These are phyloP conservation scores for Xylocopa sonorina DNA, from an alignment of 1,140 invertebrate species.

Conservation along the genomic window DNA sequence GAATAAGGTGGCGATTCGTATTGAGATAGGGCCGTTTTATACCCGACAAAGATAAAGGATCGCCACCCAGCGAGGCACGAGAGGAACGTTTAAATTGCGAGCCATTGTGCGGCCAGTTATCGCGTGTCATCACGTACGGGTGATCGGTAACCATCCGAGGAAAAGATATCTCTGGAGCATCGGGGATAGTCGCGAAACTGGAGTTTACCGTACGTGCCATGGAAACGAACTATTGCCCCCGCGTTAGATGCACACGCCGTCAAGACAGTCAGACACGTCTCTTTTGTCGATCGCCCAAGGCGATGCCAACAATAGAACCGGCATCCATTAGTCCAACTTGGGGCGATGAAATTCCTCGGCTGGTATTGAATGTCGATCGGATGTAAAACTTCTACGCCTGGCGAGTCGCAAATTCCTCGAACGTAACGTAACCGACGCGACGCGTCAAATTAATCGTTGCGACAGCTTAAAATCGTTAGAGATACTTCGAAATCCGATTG, in stretches of 20 bases:
- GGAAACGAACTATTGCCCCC: slow-evolving; percentile 56
- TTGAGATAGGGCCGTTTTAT: neutral
- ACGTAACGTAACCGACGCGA: no score
- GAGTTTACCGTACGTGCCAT: slow-evolving; percentile 61
- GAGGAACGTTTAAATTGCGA: slow-evolving; percentile 12
- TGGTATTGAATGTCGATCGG: slow-evolving; percentile 28
- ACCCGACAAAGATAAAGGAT: slow-evolving; percentile 2
- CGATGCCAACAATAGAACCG: slow-evolving; percentile 4
- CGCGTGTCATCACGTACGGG: slow-evolving; percentile 54
- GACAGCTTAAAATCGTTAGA: no score
- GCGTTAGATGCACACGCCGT: slow-evolving; percentile 38
- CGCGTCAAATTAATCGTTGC: no score
- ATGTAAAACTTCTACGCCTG: neutral
- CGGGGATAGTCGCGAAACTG: slow-evolving; percentile 54
- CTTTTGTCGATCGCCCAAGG: slow-evolving; percentile 34
- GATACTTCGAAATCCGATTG: no score
- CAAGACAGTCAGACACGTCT: slow-evolving; percentile 32
- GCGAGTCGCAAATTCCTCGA: no score
- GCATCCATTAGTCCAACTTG: slow-evolving; percentile 1
- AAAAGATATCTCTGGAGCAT: slow-evolving; percentile 40
- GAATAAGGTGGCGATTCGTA: neutral
- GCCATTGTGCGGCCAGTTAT: slow-evolving; percentile 27
- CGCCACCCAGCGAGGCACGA: neutral
- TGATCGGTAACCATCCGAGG: slow-evolving; percentile 50
- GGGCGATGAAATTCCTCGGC: slow-evolving; percentile 21